Evolutionary conservation across 2,113 vertebrate genomes (phyloP).

Genomic region (Machaerirhynchus nigripectus): DNA sequence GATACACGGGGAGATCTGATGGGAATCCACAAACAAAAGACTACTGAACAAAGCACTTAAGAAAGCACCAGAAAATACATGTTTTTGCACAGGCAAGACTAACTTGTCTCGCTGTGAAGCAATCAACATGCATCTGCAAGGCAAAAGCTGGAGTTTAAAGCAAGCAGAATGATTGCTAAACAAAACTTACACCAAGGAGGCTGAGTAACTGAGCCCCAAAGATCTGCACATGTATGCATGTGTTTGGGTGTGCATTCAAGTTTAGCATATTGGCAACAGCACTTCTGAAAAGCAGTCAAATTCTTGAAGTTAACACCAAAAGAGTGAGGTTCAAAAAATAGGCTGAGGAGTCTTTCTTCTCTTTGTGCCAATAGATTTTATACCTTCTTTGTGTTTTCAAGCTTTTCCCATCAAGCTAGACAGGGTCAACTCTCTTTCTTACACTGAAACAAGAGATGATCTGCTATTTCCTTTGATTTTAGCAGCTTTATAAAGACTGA

Average conservation of each 20-base stretch:
- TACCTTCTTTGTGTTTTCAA: not conserved
- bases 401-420: not conserved
- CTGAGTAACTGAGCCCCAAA: not conserved
- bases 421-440: not conserved
- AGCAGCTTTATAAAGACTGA: not conserved
- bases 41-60: not conserved
- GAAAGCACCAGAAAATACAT: not conserved
- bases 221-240: not conserved
- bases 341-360: not conserved
- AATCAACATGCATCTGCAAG: not conserved
- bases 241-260: not conserved
- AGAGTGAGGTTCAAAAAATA: not conserved
- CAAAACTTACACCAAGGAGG: not conserved
- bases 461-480: not conserved
- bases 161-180: not conserved
- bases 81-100: not conserved
- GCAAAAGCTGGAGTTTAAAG: not conserved
- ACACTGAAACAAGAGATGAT: not conserved
- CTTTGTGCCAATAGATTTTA: not conserved
- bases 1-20: not conserved
- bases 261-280: not conserved
- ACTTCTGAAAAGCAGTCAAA: not conserved
- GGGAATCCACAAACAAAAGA: not conserved
- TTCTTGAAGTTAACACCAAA: not conserved
- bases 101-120: not conserved